Base-by-base conservation (phyloP, 2,113 vertebrate species). In the Callionymus lyra region DNA sequence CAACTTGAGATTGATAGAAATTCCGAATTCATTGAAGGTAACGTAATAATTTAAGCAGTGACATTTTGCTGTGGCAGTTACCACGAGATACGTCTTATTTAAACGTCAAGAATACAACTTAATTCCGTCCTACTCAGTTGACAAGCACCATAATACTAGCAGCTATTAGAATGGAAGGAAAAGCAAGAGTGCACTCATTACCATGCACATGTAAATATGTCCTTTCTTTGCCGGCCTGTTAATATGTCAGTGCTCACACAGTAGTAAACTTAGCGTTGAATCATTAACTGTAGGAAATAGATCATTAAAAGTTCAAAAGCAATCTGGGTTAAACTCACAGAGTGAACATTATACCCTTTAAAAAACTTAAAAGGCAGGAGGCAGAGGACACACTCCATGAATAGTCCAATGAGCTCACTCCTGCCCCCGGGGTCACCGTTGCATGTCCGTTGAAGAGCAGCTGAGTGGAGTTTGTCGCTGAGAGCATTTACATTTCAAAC, bases 281-380 rank as follows among this genome's bases (percentile, higher is more conserved):
- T 84, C 67, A 86, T 86, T 84, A 84, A 86, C 83, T 83, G 63
- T 72, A 71, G 77, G 62, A 74, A 73, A 82, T 82, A 76, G 79
- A 85, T 86, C 77, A 85, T 85, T 86, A 86, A 83, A 86, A 84
- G 79, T 81, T 86, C 79, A 86, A 86, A 86, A 73, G 77, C 71
- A 62, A 74, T 79, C 58, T 64, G 59, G 72, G 83, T 84, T 85
- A 85, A 86, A 79, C 72, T 72, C 79, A 81, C 74, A 73, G 53
- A 70, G 70, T 65, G 79, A 81, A 78, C 77, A 76, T 75, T 80
- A 83, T 80, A 80, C 79, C 76, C 74, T 77, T 82, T 83, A 79
- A 83, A 65, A 76, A 70, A 74, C 67, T 80, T 82, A 74, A 83
- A 83, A 83, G 75, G 79, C 63, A 68, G 19, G 66, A 66, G 53